Base-by-base conservation (phyloP, 2,888 invertebrate genomes). In the Plagodis pulveraria region DNA sequence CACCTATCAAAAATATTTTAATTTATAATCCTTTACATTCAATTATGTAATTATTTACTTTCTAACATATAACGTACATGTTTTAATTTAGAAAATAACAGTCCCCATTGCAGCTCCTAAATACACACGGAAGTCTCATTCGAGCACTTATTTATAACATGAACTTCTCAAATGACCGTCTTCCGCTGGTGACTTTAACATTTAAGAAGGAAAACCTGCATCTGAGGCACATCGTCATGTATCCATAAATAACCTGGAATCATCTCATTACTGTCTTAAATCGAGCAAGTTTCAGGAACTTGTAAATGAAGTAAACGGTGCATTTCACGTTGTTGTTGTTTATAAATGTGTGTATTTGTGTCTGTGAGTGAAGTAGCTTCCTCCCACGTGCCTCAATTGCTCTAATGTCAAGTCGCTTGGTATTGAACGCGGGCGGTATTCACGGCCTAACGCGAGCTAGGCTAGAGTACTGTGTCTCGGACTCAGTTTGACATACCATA, bases 301-400 rank as follows among this genome's bases (percentile, higher is more conserved):
- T 51, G 36, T 38, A 72, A 78, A 83, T 80, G 66, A 77, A 66
- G 78, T 84, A 81, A 84, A 79, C 59, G 80, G 56, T 70, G 52
- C 59, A 58, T 67, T 66, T 56, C 65, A 56, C 62, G 65, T 74
- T 77, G 65, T 75, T 77, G 65, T 74, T 77, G 65, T 75, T 77
- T 77, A 73, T 72, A 70, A 38, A 12, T 48, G 45, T 45, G 42
- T 43, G 43, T 50, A 40, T 50, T 49, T 54, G n/a, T 44, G 48
- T 49, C 40, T 36, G 58, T 51, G 38, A 50, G 38, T 4, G 40
- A 51, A 0, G n/a, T 40, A 40, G 36, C 35, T 47, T 34, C 57
- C 56, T 47, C 51, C 58, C 65, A 62, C 63, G 62, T 62, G 63
- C 47, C 12, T 33, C 49, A 57, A 59, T 50, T 55, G 41, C 42